Base-by-base conservation (phyloP, 2,113 vertebrate species). In the Coptodon bakossiorum region DNA sequence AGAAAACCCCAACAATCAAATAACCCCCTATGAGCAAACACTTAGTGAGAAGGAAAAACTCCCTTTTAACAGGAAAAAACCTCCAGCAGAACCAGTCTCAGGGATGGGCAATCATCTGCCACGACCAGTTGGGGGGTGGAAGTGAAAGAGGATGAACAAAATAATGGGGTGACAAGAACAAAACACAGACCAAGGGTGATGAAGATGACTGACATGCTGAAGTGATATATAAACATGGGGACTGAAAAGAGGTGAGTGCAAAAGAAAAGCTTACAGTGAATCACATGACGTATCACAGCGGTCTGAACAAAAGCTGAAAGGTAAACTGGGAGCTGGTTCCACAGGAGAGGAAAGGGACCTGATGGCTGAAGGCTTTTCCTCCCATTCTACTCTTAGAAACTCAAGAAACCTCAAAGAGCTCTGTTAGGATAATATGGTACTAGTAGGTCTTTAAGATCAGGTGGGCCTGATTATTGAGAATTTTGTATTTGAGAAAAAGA, bases 261-360 rank as follows among this genome's bases (percentile, higher is more conserved):
- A 68, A 68, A 40, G 7, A 68, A 68, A 68, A 40, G 63, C 63
- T 40, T 38, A 2, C 34, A 68, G 63, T 68, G 61, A 38, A 22
- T 38, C 19, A 2, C 17, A 38, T 2, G 34, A 22, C 0, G 7
- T 40, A 13, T 40, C 1, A 3, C 63, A 68, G 19, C 3, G 1
- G 63, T 68, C 36, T 68, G 63, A 68, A 5, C 63, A 3, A 68
- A 68, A 68, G 11, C 36, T 68, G 34, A 40, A 68, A 68, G 19
- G 1, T 68, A 68, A 40, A 1, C 7, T 40, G 36, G 7, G 11
- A 40, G 11, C n/a, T 68, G 63, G 7, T 40, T 3, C 14, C 57
- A 17, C 27, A 17, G 57, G 14, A 59, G 8, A 59, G 54, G 22
- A 13, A 27, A 56, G 54, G 54, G 54, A 27, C 54, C 6, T 4